Evolutionary conservation across 2,113 vertebrate genomes (phyloP).

Genomic region (Channa argus): DNA sequence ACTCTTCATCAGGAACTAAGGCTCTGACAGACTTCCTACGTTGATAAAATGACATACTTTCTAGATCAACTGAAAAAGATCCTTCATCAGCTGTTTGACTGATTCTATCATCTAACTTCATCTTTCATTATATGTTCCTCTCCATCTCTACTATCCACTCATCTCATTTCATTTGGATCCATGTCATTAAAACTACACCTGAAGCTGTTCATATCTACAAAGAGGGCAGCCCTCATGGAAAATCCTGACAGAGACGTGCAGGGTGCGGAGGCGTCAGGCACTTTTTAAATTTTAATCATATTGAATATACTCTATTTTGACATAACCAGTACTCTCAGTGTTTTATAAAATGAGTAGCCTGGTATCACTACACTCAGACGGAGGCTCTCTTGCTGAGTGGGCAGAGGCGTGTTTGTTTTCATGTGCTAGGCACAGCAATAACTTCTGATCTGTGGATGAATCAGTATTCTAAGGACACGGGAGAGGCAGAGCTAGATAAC

Average conservation of each 20-base stretch:
- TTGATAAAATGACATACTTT: constrained; percentile 26
- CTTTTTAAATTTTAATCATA: constrained; percentile 17
- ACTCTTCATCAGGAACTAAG: constrained; percentile 22
- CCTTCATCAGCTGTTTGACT: constrained; percentile 30
- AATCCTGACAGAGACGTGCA: neutral
- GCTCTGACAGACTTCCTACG: constrained; percentile 42
- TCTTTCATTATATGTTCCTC: constrained; percentile 44
- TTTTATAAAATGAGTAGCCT: constrained; percentile 17
- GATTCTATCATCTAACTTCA: constrained; percentile 55
- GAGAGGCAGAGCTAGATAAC: constrained; percentile 32
- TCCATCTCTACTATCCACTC: constrained; percentile 40
- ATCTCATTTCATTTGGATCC: constrained; percentile 49
- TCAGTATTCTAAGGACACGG: constrained; percentile 63
- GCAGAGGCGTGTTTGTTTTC: constrained; percentile 44
- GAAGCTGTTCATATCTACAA: constrained; percentile 16
- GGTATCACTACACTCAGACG: constrained; percentile 8
- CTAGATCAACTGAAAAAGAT: constrained; percentile 33
- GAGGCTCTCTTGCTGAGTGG: constrained; percentile 26
- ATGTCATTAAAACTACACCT: constrained; percentile 44
- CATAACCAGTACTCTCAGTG: neutral
- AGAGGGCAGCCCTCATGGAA: constrained; percentile 3
- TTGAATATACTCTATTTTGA: constrained; percentile 1
- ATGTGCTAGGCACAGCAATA: constrained; percentile 5
- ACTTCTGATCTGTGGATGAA: constrained; percentile 52
- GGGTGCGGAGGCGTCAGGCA: neutral